Evolutionary conservation across 2,797 vertebrate genomes (phyloP), one percentile per base, ranked within the genome.

Genomic region (Gobionotothen gibberifrons): DNA sequence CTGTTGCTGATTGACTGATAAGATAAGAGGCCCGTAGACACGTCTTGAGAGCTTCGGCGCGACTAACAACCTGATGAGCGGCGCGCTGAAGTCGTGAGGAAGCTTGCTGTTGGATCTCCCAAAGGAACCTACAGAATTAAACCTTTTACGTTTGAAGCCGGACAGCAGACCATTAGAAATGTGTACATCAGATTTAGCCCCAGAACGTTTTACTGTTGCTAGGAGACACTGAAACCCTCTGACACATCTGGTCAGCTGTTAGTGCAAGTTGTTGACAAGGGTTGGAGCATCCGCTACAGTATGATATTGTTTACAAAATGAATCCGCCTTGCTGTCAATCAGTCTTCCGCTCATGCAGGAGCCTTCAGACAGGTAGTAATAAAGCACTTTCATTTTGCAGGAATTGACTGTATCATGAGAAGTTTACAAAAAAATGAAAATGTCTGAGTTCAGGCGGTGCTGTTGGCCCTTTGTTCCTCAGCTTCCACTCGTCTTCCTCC

Each of bases 221-320:
- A 91, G 87, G 90, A 90, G 82, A 92, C 84, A 22, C 76, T 32
- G 82, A 72, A 87, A 84, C 85, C 88, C 88, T 80, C 43, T 65
- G 86, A 89, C 89, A 88, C 84, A 81, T 89, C 81, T 89, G 88
- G 89, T 89, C 88, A 92, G 87, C 86, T 87, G 88, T 87, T 88
- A 72, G 81, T 22, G n/a, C 85, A 75, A 76, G 85, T 83, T 79
- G 86, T 82, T 80, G 87, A 85, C 84, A 65, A 70, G 69, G 69
- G 80, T 81, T 62, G 43, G 76, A 78, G 82, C 82, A 70, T 76
- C 81, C 2, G 53, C 79, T 71, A 43, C 62, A 19, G 67, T 52
- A 3, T 48, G 79, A 71, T 63, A 39, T 21, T 85, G 83, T 80
- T 86, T 73, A 66, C 77, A 48, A 32, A 76, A 77, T 46, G 55